Evolutionary conservation across 2,888 invertebrate species (phyloP).

Genomic region (Lampropteryx suffumata): DNA sequence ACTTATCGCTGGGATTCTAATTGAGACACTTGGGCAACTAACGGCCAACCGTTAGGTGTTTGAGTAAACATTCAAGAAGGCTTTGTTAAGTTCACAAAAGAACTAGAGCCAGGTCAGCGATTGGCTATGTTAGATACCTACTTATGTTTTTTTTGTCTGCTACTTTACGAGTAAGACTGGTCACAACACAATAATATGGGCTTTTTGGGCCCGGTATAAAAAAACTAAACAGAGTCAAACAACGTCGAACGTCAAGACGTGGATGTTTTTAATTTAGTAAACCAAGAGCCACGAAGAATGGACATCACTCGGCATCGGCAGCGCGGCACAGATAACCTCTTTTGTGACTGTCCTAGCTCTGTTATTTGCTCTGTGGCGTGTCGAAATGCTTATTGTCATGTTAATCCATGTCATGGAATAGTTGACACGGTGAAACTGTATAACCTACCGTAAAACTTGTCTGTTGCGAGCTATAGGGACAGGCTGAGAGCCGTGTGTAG

Average conservation of each 20-base stretch:
- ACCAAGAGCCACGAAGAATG: background rate
- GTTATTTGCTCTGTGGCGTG: conserved; percentile 8
- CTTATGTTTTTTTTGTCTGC: no score
- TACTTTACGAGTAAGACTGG: no score
- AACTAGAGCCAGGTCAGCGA: background rate
- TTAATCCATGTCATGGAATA: conserved; percentile 38
- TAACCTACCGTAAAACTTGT: conserved; percentile 2
- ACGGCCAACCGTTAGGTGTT: background rate
- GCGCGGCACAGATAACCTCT: background rate
- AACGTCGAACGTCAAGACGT: no score
- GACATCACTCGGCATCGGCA: conserved; percentile 1
- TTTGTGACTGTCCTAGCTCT: background rate
- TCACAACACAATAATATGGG: no score
- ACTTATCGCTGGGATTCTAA: conserved; percentile 2
- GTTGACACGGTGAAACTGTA: conserved; percentile 24
- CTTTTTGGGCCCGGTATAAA: no score
- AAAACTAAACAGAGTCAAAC: no score
- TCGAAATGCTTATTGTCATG: conserved; percentile 38
- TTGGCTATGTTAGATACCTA: no score
- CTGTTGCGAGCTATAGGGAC: no score
- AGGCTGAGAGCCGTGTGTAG: no score
- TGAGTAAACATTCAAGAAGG: conserved; percentile 3
- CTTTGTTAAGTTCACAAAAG: background rate
- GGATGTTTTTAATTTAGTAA: background rate
- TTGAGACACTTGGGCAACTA: conserved; percentile 6